Evolutionary conservation across 1,140 invertebrate genomes (phyloP).

Genomic region (Saccostrea echinata): DNA sequence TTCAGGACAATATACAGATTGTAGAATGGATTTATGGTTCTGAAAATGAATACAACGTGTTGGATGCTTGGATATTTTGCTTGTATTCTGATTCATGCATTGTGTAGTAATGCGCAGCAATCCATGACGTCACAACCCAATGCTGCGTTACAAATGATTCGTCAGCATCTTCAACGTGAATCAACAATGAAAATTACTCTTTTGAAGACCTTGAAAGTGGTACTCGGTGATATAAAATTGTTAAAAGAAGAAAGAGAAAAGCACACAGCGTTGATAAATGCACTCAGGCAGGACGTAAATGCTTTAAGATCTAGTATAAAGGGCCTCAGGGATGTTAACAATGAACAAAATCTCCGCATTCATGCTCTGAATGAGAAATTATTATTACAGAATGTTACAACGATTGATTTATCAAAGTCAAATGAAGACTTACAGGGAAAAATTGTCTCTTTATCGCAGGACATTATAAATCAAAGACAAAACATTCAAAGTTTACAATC

Average conservation of each 20-base stretch:
- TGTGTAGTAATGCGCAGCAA: background rate
- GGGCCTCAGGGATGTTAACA: background rate
- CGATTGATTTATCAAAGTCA: background rate
- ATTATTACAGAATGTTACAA: background rate
- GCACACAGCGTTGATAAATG: background rate
- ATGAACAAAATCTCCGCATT: background rate
- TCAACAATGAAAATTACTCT: background rate
- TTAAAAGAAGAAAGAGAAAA: background rate
- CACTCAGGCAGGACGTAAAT: background rate
- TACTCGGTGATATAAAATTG: background rate
- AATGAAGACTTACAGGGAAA: background rate
- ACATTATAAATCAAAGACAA: background rate
- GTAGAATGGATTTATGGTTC: background rate
- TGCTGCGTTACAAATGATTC: background rate
- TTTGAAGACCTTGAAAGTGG: background rate
- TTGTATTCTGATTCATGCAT: background rate
- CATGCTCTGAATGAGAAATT: background rate
- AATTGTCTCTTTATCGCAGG: background rate
- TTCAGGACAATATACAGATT: background rate
- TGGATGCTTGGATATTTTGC: background rate
- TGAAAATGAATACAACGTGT: background rate
- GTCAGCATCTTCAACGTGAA: background rate
- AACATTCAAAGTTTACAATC: background rate
- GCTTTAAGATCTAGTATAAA: background rate
- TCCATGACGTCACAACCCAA: slow-evolving; percentile 13